Conservation (phyloP, 2,797 vertebrate species). For the Meriones psammophilus region DNA sequence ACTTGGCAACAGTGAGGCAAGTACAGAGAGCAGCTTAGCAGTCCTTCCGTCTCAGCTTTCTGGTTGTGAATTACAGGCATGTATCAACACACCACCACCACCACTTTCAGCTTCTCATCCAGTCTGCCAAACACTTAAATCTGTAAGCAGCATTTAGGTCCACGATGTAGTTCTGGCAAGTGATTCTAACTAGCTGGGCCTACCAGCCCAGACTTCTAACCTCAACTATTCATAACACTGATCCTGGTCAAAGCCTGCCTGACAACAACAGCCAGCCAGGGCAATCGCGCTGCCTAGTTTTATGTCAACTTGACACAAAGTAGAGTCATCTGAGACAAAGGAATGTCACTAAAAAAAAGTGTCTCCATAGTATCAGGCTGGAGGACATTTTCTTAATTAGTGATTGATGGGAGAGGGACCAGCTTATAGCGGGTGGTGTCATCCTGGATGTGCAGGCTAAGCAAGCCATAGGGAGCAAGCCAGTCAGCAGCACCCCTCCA, state of each 20-base stretch:
- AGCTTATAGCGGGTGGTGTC: background rate
- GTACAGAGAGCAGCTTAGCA: no score
- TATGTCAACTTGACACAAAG: background rate
- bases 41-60: no score
- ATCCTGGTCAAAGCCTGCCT: background rate
- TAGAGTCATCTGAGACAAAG: background rate
- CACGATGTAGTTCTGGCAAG: background rate
- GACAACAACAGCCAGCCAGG: background rate
- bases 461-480: background rate
- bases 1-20: no score
- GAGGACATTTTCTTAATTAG: no score
- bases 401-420: no score
- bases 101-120: no score
- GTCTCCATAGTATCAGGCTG: background rate
- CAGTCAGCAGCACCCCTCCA: background rate
- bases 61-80: no score
- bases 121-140: no score
- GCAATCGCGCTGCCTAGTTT: background rate
- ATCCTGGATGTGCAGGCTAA: background rate
- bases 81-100: no score
- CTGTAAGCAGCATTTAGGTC: no score
- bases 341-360: background rate
- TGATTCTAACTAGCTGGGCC: background rate
- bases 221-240: background rate
- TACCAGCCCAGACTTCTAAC: no score